Conservation (phyloP, 1,140 invertebrate species). For the Notospermus geniculatus region DNA sequence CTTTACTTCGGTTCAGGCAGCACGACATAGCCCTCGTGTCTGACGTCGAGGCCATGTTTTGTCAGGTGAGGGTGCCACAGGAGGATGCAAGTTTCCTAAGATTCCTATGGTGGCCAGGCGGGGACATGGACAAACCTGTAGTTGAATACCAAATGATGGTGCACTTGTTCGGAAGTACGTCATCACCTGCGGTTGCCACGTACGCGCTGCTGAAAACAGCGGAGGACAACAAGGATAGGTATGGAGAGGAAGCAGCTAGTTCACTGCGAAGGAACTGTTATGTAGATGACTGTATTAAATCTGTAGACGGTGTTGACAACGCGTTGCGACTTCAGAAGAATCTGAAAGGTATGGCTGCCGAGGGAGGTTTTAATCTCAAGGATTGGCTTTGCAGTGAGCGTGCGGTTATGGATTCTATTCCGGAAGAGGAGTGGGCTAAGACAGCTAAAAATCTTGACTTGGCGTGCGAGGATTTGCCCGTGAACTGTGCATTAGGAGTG, state of each 20-base stretch:
- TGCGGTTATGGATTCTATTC: constrained; percentile 16
- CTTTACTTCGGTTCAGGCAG: constrained; percentile 27
- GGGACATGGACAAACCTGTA: constrained; percentile 11
- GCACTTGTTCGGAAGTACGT: constrained; percentile 24
- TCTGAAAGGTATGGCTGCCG: neutral
- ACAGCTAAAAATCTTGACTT: constrained; percentile 4
- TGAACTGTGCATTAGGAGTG: constrained; percentile 15
- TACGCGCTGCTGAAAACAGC: constrained; percentile 22
- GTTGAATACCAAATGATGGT: constrained; percentile 23
- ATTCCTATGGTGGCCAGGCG: constrained; percentile 24
- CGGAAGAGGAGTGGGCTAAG: constrained; percentile 10
- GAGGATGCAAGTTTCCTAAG: constrained; percentile 17
- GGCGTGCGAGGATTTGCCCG: constrained; percentile 1
- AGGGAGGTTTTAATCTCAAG: constrained; percentile 16
- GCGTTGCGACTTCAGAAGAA: constrained; percentile 11
- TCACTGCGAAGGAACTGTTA: constrained; percentile 21
- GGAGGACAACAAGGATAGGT: constrained; percentile 2
- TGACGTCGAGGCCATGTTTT: constrained; percentile 30
- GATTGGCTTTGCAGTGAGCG: constrained; percentile 14
- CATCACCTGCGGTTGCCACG: constrained; percentile 24
- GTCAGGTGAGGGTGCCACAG: constrained; percentile 20
- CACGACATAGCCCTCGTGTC: constrained; percentile 24
- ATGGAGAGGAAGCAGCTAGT: neutral
- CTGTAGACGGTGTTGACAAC: neutral
- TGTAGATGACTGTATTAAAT: constrained; percentile 23